Percentiles rank a stretch among this genome's conserved stretches.
Conservation (phyloP, 2,797 vertebrate genomes). For the Decapterus maruadsi region DNA sequence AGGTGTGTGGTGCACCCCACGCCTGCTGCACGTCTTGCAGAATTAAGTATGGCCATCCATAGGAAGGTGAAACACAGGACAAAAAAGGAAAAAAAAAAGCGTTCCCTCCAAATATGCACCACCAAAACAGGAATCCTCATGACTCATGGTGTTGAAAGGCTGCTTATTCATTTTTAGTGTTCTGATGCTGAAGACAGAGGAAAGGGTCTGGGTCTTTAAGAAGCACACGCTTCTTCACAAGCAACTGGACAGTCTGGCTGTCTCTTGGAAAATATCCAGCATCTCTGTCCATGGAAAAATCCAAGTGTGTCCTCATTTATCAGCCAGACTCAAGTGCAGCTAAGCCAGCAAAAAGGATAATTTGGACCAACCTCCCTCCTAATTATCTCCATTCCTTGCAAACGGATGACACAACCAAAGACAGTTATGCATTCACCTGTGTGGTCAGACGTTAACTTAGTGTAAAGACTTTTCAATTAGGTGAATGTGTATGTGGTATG, state of each 20-base stretch:
- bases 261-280: constrained; percentile 72
- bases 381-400: constrained; percentile 40
- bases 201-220: constrained; percentile 76
- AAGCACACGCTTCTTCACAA: constrained; percentile 70
- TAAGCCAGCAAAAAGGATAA: constrained; percentile 56
- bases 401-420: constrained; percentile 62
- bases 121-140: constrained; percentile 75
- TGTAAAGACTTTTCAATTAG: constrained; percentile 57
- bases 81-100: constrained; percentile 13
- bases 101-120: constrained; percentile 60
- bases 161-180: constrained; percentile 80
- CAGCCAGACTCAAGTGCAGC: constrained; percentile 68
- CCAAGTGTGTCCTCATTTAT: constrained; percentile 68
- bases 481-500: constrained; percentile 60
- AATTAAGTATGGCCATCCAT: constrained; percentile 79
- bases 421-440: constrained; percentile 62
- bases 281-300: constrained; percentile 75
- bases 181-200: constrained; percentile 81
- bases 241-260: constrained; percentile 69
- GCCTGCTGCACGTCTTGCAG: constrained; percentile 71
- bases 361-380: constrained; percentile 58
- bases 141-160: constrained; percentile 69
- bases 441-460: constrained; percentile 62
- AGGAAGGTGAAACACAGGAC: constrained; percentile 73
- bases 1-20: constrained; percentile 76